phyloP scores from a whole-genome alignment of 2,113 vertebrate species.

The Corynorhinus townsendii region DNA sequence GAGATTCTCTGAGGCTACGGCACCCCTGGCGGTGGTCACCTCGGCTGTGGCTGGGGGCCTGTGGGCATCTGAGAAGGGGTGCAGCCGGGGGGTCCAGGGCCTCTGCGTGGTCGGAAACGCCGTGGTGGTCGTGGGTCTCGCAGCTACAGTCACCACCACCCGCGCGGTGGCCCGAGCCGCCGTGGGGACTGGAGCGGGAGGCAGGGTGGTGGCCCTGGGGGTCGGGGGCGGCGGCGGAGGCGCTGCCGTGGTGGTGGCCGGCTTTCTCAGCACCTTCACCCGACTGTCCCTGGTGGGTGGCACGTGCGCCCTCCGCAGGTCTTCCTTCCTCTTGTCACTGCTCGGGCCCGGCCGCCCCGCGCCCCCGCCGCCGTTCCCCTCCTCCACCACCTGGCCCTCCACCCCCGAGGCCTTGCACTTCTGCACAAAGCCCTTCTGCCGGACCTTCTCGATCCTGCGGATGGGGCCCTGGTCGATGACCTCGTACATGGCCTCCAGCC shows the following conservation, averaged over 20 bases:
- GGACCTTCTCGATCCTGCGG: constrained; percentile 91
- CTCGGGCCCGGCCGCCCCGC: constrained; percentile 42
- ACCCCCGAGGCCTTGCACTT: constrained; percentile 93
- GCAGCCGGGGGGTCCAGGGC: constrained; percentile 76
- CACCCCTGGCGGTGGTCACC: constrained; percentile 59
- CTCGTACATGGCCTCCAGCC: constrained; percentile 97
- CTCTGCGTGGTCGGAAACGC: constrained; percentile 76
- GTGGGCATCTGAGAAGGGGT: constrained; percentile 70
- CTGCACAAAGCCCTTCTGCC: constrained; percentile 97
- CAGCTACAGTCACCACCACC: constrained; percentile 64
- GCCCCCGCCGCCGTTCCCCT: constrained; percentile 62
- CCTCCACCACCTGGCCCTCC: constrained; percentile 91
- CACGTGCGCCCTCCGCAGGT: constrained; percentile 70
- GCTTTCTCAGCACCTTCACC: constrained; percentile 78
- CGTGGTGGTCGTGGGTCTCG: constrained; percentile 72
- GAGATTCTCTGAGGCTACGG: constrained; percentile 78
- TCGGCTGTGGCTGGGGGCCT: constrained; percentile 68
- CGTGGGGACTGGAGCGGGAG: constrained; percentile 77
- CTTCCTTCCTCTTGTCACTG: constrained; percentile 80
- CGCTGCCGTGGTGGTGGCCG: constrained; percentile 48
- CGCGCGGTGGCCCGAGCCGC: constrained; percentile 70
- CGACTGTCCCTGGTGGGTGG: constrained; percentile 76
- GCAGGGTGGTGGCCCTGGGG: constrained; percentile 69
- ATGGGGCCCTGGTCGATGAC: constrained; percentile 94
- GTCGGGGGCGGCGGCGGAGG: constrained; percentile 65